phyloP scores from a whole-genome alignment of 2,113 vertebrate genomes.

The Psilopsiagon aurifrons region DNA sequence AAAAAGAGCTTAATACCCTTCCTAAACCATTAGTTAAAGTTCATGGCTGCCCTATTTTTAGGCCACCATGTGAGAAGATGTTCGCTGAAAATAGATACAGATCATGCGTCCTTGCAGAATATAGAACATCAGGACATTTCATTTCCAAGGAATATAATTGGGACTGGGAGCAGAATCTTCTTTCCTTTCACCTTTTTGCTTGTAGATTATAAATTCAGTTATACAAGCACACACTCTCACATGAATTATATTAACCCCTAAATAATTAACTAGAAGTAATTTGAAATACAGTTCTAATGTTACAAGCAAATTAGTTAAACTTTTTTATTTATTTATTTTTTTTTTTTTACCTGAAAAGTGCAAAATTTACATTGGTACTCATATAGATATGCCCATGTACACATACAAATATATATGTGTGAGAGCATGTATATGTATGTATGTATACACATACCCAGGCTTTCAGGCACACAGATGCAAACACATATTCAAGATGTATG shows the following conservation, averaged over 20 bases:
- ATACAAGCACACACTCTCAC: not conserved
- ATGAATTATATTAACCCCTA: not conserved
- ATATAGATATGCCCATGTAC: not conserved
- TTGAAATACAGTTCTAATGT: not conserved
- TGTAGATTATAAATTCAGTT: constrained; percentile 24
- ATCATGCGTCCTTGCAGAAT: constrained; percentile 78
- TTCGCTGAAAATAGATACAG: constrained; percentile 77
- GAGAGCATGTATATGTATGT: not conserved
- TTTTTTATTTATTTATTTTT: not conserved
- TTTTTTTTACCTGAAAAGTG: not conserved
- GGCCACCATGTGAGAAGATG: constrained; percentile 71
- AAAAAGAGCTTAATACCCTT: constrained; percentile 77
- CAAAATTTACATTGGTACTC: not conserved
- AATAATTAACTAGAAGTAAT: not conserved
- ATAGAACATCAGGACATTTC: constrained; percentile 74
- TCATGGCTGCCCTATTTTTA: constrained; percentile 79
- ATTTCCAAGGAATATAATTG: constrained; percentile 73
- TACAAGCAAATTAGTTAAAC: not conserved
- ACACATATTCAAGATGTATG: not conserved
- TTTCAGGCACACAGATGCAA: not conserved
- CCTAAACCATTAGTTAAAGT: constrained; percentile 79
- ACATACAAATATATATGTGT: not conserved
- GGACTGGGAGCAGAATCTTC: constrained; percentile 49
- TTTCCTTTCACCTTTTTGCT: constrained; percentile 67
- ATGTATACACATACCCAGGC: not conserved